These are phyloP conservation scores for Gryllus bimaculatus DNA, from an alignment of 1,140 invertebrate species.

Conservation along the genomic window DNA sequence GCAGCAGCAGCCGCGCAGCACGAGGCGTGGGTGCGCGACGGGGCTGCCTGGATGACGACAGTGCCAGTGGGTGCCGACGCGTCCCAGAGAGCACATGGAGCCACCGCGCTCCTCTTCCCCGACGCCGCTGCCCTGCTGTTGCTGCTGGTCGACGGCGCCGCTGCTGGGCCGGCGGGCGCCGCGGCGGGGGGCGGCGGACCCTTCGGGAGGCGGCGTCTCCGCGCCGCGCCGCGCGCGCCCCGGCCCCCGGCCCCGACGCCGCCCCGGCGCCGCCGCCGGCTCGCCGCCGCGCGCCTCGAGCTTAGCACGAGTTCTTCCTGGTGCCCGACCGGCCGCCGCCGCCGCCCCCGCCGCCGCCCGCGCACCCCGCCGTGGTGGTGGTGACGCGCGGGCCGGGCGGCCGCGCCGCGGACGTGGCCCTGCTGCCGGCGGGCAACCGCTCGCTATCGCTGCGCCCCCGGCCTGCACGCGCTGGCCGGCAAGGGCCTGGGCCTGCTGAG, in stretches of 20 bases:
- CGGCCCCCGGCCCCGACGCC: constrained; percentile 6
- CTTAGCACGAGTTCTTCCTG: constrained; percentile 68
- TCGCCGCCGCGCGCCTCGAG: constrained; percentile 39
- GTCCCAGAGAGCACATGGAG: not conserved
- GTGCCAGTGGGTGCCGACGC: not conserved
- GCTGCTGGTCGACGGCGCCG: not conserved
- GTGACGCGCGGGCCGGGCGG: constrained; percentile 25
- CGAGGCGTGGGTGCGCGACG: too few species aligned
- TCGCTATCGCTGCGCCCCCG: constrained; percentile 23
- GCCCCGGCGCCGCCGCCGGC: not conserved
- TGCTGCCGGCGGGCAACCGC: constrained; percentile 23
- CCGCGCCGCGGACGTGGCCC: not conserved
- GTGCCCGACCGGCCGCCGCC: constrained; percentile 29
- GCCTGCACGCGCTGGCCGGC: constrained; percentile 20
- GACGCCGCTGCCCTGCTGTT: not conserved
- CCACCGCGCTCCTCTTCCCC: not conserved
- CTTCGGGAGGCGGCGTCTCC: not conserved
- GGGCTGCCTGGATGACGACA: not conserved
- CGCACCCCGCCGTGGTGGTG: constrained; percentile 35
- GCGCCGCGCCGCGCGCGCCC: constrained; percentile 6
- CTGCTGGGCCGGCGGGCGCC: too few species aligned
- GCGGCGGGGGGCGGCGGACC: too few species aligned
- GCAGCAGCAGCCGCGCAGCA: not conserved
- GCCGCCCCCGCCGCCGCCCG: constrained; percentile 30
- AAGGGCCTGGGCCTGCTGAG: constrained; percentile 39